phyloP scores from a whole-genome alignment of 1,140 invertebrate species.

The Cataglyphis hispanica region DNA sequence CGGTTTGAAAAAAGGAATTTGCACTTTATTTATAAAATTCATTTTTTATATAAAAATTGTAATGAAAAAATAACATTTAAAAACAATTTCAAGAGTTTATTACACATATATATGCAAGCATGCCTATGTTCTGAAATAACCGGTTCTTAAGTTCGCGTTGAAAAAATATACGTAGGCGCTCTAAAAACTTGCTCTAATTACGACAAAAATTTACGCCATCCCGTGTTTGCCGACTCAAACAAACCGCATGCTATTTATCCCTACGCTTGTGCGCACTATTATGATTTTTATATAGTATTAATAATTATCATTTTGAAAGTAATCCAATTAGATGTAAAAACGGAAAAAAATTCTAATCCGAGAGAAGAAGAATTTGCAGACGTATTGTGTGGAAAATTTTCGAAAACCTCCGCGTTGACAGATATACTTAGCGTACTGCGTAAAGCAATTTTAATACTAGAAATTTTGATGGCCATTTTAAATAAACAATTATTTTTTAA shows the following conservation, averaged over 20 bases:
- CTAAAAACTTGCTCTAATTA: constrained; percentile 72
- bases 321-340: constrained; percentile 49
- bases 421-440: not conserved
- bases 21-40: too few species aligned
- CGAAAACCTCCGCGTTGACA: not conserved
- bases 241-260: constrained; percentile 64
- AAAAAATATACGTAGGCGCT: not conserved
- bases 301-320: not conserved
- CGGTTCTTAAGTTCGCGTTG: constrained; percentile 43
- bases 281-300: constrained; percentile 68
- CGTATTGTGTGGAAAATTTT: not conserved
- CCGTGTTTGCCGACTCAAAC: constrained; percentile 69
- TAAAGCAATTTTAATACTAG: not conserved
- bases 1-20: too few species aligned
- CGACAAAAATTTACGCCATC: constrained; percentile 67
- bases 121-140: not conserved
- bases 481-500: not conserved
- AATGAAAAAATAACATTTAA: too few species aligned
- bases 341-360: not conserved
- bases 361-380: constrained; percentile 1
- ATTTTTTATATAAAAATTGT: too few species aligned
- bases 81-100: not conserved
- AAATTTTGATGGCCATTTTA: not conserved
- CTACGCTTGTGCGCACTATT: not conserved
- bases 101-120: too few species aligned